These are phyloP conservation scores for Lydus trimaculatus DNA, from an alignment of 2,888 invertebrate genomes.

Conservation along the genomic window DNA sequence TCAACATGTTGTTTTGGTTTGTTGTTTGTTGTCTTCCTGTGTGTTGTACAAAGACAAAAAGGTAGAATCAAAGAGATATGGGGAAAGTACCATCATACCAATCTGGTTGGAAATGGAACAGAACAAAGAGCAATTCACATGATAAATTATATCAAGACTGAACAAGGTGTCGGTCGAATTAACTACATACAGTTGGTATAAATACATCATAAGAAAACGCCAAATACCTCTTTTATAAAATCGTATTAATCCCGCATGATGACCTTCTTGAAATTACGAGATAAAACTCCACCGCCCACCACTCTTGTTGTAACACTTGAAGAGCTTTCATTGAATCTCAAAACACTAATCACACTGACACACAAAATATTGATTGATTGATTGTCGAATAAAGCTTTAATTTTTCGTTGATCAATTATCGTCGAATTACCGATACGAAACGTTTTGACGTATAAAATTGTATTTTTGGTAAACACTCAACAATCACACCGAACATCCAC, in stretches of 20 bases:
- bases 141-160: slow-evolving; percentile 15
- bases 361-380: background rate
- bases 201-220: background rate
- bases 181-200: background rate
- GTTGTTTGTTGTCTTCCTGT: background rate
- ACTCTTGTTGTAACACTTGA: background rate
- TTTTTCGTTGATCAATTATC: background rate
- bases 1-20: background rate
- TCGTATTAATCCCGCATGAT: background rate
- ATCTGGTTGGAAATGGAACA: background rate
- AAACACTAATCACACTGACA: background rate
- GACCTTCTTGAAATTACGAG: background rate
- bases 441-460: no score
- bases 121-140: slow-evolving; percentile 13
- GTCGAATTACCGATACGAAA: no score
- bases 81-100: background rate
- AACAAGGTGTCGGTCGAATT: background rate
- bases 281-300: background rate
- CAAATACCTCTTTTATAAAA: background rate
- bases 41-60: background rate
- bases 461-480: background rate
- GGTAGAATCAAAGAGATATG: background rate
- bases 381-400: no score
- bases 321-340: background rate
- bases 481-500: background rate